Base-by-base conservation (phyloP, 2,113 vertebrate genomes). In the Gymnocephalus cernua region DNA sequence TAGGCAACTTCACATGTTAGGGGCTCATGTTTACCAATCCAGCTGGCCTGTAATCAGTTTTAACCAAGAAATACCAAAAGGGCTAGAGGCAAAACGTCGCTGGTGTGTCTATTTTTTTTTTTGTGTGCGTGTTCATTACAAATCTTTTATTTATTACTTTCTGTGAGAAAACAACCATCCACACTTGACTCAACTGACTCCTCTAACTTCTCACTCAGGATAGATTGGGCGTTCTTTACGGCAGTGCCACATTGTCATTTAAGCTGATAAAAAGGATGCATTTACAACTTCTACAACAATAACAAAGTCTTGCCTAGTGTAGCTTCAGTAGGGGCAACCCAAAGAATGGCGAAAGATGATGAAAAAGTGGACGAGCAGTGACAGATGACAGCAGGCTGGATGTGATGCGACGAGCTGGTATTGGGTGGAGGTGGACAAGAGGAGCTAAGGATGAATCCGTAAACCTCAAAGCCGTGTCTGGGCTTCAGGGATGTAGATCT, bases 401-500 rank as follows among this genome's bases (percentile, higher is more conserved):
- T 81, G 74, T 69, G 77, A 88, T 3, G 65, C 65, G 65, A 58
- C 53, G 19, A 64, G 89, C 89, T 87, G 90, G 84, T 86, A 86
- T 80, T 38, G 50, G 56, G 53, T 78, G 88, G 61, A 89, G 90
- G 89, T 86, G 90, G 82, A 84, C 90, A 12, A 67, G 62, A 51
- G 86, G 67, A 77, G 73, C 74, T 41, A 47, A 68, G 78, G 80
- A 38, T 73, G 88, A 89, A 86, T 87, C 76, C 81, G 68, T 90
- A 93, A 91, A 93, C 96, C 93, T 97, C 96, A 99, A 94, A 99
- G 97, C 90, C 98, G 95, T 0, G 98, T 99, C 95, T 99, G 98
- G 90, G 98, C 98, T 93, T 99, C 98, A 0, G 98, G 98, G 95
- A 99, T 99, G 93, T 99, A 99, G 86, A 99, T 99, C 95, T 99